These are phyloP conservation scores for Orchestes rusci DNA, from an alignment of 2,888 invertebrate genomes.

Conservation along the genomic window DNA sequence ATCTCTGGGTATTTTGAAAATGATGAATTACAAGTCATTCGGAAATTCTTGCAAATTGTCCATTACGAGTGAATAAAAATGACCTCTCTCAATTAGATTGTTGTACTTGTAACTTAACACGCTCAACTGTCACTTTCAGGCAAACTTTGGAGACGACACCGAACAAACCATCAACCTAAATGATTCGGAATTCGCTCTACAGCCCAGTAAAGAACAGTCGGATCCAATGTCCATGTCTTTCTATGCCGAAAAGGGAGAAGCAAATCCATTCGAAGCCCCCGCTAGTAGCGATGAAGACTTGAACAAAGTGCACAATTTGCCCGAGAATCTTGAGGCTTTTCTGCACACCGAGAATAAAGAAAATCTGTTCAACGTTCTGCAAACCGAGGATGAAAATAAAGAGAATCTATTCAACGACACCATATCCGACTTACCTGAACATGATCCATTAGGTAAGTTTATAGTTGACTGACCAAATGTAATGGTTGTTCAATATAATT, in stretches of 20 bases:
- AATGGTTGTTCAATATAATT: background rate
- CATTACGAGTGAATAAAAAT: too few relatives aligned
- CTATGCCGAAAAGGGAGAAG: constrained; percentile 51
- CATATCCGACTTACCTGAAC: constrained; percentile 36
- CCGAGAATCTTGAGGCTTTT: constrained; percentile 46
- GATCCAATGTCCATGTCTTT: constrained; percentile 62
- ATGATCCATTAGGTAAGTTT: constrained; percentile 28
- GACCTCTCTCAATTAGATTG: too few relatives aligned
- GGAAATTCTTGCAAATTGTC: too few relatives aligned
- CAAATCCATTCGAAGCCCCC: constrained; percentile 45
- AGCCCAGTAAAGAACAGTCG: constrained; percentile 43
- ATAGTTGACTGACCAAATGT: too few relatives aligned
- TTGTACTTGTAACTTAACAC: background rate
- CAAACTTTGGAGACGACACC: constrained; percentile 49
- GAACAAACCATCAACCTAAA: constrained; percentile 34
- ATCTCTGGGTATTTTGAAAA: too few relatives aligned
- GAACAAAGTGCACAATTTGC: constrained; percentile 53
- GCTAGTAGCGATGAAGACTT: constrained; percentile 43
- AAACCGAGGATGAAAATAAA: constrained; percentile 12
- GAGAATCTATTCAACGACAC: constrained; percentile 29
- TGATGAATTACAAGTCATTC: too few relatives aligned
- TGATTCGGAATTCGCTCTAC: constrained; percentile 24
- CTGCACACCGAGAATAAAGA: constrained; percentile 24
- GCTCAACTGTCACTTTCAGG: constrained; percentile 25
- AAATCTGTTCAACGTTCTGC: constrained; percentile 26